Evolutionary conservation across 2,888 invertebrate species (phyloP).

Genomic region (Sinodicranocentrus sp.): DNA sequence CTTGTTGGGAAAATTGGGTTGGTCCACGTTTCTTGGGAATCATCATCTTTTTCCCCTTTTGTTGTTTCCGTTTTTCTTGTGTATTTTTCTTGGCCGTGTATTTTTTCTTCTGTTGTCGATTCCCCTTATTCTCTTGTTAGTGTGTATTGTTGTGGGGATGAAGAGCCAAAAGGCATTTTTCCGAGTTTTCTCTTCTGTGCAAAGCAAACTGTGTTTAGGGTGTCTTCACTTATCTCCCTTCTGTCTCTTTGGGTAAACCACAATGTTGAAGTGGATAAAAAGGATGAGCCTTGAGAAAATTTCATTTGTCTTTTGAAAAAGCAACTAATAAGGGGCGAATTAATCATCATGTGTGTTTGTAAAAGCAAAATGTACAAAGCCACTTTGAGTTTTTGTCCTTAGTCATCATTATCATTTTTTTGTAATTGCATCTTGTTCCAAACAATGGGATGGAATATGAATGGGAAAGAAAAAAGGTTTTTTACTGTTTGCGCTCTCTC

Average conservation of each 20-base stretch:
- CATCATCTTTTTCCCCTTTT: slow-evolving; percentile 16
- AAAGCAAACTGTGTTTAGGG: neutral
- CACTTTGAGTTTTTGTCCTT: no score
- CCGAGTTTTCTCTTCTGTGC: neutral
- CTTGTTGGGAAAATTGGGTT: slow-evolving; percentile 41
- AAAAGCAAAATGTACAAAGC: no score
- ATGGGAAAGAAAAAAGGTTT: neutral
- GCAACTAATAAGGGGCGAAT: no score
- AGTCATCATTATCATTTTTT: neutral
- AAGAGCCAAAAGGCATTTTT: slow-evolving; percentile 21
- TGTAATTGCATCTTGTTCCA: neutral
- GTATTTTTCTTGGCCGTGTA: slow-evolving; percentile 2
- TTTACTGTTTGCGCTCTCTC: neutral
- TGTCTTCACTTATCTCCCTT: slow-evolving; percentile 4
- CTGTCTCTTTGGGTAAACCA: no score
- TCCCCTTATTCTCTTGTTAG: neutral
- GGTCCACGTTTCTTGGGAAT: slow-evolving; percentile 16
- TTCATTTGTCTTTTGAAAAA: no score
- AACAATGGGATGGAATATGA: slow-evolving; percentile 1
- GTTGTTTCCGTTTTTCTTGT: neutral
- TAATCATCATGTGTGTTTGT: no score
- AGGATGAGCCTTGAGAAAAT: no score
- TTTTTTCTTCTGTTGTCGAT: neutral
- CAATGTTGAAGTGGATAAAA: no score
- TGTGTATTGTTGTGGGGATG: neutral